Evolutionary conservation across 2,888 invertebrate genomes (phyloP), one percentile per base, ranked within the genome.

Genomic region (Balanococcus diminutus): DNA sequence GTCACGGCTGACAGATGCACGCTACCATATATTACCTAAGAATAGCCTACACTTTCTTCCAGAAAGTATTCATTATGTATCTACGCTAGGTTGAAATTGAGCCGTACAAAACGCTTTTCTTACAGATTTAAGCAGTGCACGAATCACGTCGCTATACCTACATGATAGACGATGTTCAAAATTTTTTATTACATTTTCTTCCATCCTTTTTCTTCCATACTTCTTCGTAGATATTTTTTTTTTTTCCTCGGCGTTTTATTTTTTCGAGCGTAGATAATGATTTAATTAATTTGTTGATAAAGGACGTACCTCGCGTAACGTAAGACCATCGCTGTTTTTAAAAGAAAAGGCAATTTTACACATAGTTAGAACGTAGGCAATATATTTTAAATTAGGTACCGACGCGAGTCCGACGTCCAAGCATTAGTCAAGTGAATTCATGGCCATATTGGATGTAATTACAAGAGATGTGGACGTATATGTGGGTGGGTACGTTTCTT

Each of bases 1-100:
- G 82, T 82, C 82, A 82, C 6, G 82, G 42, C 82, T 82, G 82
- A 82, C 82, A 82, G 82, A 82, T 82, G 82, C 82, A 82, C 82
- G 82, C 82, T 82, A 82, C 82, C 82, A 61, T 82, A 82, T 61
- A 82, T 82, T 82, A 82, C 61, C 28, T 28, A 31, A 56, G 61
- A 56, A 82, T 61, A 82, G 82, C 56, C 82, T 82, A 82, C 61
- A 82, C 82, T 82, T 82, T 82, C 81, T 82, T 31, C 51, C 31
- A 19, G 56, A 82, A 82, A 61, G 82, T 82, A 82, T 82, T 82
- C 82, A 82, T 82, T 82, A 82, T 82, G 61, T 67, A 67, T 28
- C 67, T 67, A 67, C 67, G 67, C 56, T 22, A 19, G 67, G 67
- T 67, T 67, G 67, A 67, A 67, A 67, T 67, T 67, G 67, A 67